Evolutionary conservation across 2,888 invertebrate species (phyloP).

Genomic region (Cheilosia scutellata): DNA sequence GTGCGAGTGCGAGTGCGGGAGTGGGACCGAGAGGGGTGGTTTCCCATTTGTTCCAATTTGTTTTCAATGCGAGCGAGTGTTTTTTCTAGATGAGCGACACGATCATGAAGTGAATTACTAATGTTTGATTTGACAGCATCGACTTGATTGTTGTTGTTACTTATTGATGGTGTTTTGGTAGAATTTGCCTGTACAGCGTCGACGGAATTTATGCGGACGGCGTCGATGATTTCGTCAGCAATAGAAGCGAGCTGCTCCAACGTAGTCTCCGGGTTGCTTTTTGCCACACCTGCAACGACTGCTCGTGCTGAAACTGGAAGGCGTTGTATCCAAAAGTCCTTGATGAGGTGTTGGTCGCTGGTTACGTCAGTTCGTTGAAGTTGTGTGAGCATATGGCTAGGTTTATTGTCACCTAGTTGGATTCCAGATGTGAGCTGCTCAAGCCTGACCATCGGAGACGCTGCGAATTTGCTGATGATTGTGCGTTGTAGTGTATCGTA

Average conservation of each 20-base stretch:
- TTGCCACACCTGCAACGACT: constrained; percentile 40
- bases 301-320: constrained; percentile 38
- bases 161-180: no score
- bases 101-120: background rate
- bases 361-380: constrained; percentile 37
- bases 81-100: background rate
- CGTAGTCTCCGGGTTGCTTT: constrained; percentile 21
- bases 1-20: no score
- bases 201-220: background rate
- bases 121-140: background rate
- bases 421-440: constrained; percentile 46
- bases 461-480: constrained; percentile 11
- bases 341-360: constrained; percentile 37
- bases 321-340: constrained; percentile 41
- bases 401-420: constrained; percentile 49
- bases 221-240: background rate
- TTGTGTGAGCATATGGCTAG: constrained; percentile 41
- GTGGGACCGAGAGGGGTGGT: no score
- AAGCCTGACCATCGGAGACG: constrained; percentile 30
- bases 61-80: background rate
- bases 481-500: constrained; percentile 16
- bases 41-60: no score
- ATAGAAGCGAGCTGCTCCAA: background rate
- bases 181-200: no score
- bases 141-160: background rate